Percentiles rank a stretch among this genome's conserved stretches.
These are phyloP conservation scores for Catostylus mosaicus DNA, from an alignment of 30 jellyfish, hydroid and myxozoan species.

Conservation along the genomic window DNA sequence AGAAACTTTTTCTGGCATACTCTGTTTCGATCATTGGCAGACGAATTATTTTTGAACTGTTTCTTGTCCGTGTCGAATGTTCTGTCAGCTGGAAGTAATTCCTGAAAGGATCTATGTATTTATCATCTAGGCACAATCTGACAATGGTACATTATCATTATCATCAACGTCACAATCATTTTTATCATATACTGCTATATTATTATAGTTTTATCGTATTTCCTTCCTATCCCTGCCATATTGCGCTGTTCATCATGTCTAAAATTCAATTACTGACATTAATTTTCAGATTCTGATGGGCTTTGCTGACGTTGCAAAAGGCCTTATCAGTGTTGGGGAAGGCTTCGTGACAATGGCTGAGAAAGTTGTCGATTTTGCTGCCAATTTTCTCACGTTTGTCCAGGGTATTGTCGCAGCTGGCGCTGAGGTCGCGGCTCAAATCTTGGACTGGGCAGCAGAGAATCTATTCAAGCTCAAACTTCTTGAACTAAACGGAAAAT, in stretches of 20 bases:
- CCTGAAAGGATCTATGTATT: slow-evolving; percentile 1
- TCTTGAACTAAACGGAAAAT: slow-evolving; percentile 35
- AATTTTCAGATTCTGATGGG: slow-evolving; percentile 65
- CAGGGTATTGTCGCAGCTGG: slow-evolving; percentile 52
- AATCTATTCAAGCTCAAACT: slow-evolving; percentile 34
- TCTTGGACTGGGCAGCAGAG: slow-evolving; percentile 37
- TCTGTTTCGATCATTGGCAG: slow-evolving; percentile 1
- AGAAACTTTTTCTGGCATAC: slow-evolving; percentile 2
- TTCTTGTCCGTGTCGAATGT: slow-evolving; percentile 17
- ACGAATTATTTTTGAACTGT: slow-evolving; percentile 12
- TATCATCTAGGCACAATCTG: slow-evolving; percentile 5
- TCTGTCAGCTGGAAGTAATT: slow-evolving; percentile 24
- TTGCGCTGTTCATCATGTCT: no score
- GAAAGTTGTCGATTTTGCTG: slow-evolving; percentile 50
- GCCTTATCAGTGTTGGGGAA: slow-evolving; percentile 49
- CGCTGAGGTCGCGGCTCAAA: slow-evolving; percentile 2
- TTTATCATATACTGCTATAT: no score
- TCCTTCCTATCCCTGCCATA: no score
- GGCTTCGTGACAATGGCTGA: slow-evolving; percentile 59
- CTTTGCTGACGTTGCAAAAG: slow-evolving; percentile 65
- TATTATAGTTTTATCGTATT: no score
- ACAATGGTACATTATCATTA: slow-evolving; percentile 14
- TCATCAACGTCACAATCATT: no score
- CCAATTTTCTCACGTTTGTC: slow-evolving; percentile 36
- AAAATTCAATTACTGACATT: not conserved